phyloP scores from a whole-genome alignment of 2,888 invertebrate genomes.

The Melikaiella ostensackeni region DNA sequence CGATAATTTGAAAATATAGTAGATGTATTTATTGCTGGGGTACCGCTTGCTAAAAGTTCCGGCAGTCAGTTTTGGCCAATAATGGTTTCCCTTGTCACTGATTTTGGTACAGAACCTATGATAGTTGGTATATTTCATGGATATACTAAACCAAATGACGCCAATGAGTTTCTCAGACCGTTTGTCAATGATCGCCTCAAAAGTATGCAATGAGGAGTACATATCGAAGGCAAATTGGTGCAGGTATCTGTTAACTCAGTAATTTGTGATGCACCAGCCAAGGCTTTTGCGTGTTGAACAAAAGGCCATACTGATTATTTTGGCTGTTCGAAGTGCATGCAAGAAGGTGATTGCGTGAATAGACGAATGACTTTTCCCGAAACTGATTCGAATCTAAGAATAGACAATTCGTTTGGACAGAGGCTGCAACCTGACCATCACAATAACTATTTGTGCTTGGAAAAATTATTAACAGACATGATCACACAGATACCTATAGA shows the following conservation, averaged over 20 bases:
- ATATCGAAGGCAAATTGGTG: not conserved
- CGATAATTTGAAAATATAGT: slow-evolving; percentile 24
- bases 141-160: not conserved
- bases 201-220: not conserved
- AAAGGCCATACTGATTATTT: slow-evolving; percentile 37
- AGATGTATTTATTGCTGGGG: slow-evolving; percentile 23
- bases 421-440: slow-evolving; percentile 28
- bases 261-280: slow-evolving; percentile 33
- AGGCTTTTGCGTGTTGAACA: slow-evolving; percentile 11
- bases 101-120: slow-evolving; percentile 3
- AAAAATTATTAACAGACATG: slow-evolving; percentile 20
- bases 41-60: slow-evolving; percentile 30
- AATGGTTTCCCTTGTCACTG: not conserved
- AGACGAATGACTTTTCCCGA: slow-evolving; percentile 34
- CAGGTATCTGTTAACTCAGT: not conserved
- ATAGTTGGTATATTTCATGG: slow-evolving; percentile 1
- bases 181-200: not conserved
- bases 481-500: slow-evolving; percentile 31
- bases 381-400: slow-evolving; percentile 1
- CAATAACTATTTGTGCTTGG: slow-evolving; percentile 17
- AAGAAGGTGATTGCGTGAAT: slow-evolving; percentile 1
- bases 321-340: slow-evolving; percentile 28
- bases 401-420: slow-evolving; percentile 2
- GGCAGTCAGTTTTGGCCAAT: slow-evolving; percentile 28
- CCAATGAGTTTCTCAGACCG: not conserved